Evolutionary conservation across 2,113 vertebrate genomes (phyloP), one percentile per base, ranked within the genome.

Genomic region (Ifrita kowaldi): DNA sequence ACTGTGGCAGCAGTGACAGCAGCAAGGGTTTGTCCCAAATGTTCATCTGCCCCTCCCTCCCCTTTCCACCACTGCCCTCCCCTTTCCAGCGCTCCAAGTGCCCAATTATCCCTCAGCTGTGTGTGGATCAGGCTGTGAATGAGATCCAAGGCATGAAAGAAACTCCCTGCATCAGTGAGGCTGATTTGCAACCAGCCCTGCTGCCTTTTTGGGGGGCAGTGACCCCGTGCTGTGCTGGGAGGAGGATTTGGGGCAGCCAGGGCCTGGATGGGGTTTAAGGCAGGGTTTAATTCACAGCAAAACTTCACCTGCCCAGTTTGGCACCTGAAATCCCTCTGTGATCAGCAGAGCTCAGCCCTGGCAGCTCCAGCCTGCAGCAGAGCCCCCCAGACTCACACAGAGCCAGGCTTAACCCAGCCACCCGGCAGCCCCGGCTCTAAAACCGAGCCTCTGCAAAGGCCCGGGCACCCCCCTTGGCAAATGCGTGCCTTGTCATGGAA

Each of bases 31-130:
- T 53, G n/a, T 85, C 26, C 42, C 42, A 39, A 65, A n/a, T 28
- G 10, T 39, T 57, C 41, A 5, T 11, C 16, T 0, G 0, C 6
- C 5, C 30, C 16, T 70, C 65, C 32, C 64, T 49, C 44, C 28
- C 32, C 41, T 87, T 90, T 16, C 62, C 59, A 49, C 6, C 18
- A 16, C 18, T 49, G 21, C 30, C 18, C 39, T 53, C 22, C 44
- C 37, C 26, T 9, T 49, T 16, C 35, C 33, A 59, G 6, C 3
- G 17, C n/a, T 75, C 50, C 46, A 49, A 32, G 42, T 46, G 16
- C 28, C 32, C 19, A 21, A 46, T 67, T 62, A 44, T 70, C 22
- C 42, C 63, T 32, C 26, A 26, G 8, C 0, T 74, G 8, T 8
- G 13, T 5, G 41, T 27, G 41, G 41, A 16, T 50, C 59, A 27